Percentiles rank a stretch among this genome's conserved stretches.
phyloP scores from a whole-genome alignment of 2,797 vertebrate species.

The Macropus fuliginosus region DNA sequence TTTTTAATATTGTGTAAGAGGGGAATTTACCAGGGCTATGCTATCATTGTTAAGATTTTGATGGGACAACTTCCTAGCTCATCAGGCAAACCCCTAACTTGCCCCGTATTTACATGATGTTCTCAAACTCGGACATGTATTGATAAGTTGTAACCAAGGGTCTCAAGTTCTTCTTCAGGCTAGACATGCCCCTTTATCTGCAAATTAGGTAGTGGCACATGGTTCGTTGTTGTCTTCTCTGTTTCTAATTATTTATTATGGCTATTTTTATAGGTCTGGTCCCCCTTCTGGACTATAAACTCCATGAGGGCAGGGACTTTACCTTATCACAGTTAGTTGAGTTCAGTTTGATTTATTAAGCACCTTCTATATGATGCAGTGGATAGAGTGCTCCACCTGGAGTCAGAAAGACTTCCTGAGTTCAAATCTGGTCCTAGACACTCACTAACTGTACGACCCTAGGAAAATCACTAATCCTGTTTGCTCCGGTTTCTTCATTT shows the following conservation, averaged over 20 bases:
- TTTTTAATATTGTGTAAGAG: not conserved
- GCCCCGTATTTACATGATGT: not conserved
- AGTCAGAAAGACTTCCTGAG: not conserved
- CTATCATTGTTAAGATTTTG: not conserved
- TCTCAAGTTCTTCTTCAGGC: not conserved
- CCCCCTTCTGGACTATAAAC: conserved; percentile 19
- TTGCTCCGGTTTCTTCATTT: no score
- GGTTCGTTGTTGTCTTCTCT: not conserved
- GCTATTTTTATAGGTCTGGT: not conserved
- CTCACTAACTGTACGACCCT: not conserved
- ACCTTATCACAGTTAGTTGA: no score
- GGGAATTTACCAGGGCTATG: not conserved
- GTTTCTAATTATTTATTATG: not conserved
- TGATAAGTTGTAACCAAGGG: not conserved
- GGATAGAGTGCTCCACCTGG: not conserved
- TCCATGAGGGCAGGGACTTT: not conserved
- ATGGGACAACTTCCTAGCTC: not conserved
- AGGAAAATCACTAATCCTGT: not conserved
- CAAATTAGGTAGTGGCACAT: not conserved
- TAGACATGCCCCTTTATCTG: not conserved
- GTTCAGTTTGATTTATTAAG: no score
- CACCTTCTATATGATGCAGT: not conserved
- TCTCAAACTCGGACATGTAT: not conserved
- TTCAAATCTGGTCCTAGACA: not conserved
- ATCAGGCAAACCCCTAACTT: not conserved